Conservation (phyloP, 1,140 invertebrate genomes). For the Charaxes varanes region DNA sequence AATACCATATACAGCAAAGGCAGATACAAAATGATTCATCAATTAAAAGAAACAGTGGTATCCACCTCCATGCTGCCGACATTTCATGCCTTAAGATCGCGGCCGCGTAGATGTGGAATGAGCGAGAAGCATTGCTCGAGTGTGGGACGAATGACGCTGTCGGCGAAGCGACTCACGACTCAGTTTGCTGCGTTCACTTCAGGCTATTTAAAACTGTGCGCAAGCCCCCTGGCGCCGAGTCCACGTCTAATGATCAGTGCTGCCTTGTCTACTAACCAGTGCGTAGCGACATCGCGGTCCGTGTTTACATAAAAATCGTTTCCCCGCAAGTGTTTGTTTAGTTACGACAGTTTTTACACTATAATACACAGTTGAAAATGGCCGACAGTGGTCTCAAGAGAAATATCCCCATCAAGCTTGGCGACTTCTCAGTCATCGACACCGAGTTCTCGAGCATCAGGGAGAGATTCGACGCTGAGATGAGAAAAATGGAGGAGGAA, state of each 20-base stretch:
- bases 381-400: slow-evolving; percentile 86
- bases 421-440: slow-evolving; percentile 96
- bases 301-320: slow-evolving; percentile 63
- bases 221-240: slow-evolving; percentile 70
- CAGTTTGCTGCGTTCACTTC: slow-evolving; percentile 50
- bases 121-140: slow-evolving; percentile 56
- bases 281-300: slow-evolving; percentile 51
- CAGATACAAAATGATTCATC: slow-evolving; percentile 60
- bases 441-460: slow-evolving; percentile 96
- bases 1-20: slow-evolving; percentile 58
- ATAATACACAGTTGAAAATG: slow-evolving; percentile 75
- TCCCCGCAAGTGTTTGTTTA: slow-evolving; percentile 63
- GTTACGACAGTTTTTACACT: slow-evolving; percentile 49
- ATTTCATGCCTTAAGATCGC: slow-evolving; percentile 31
- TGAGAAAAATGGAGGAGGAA: slow-evolving; percentile 98
- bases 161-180: slow-evolving; percentile 21
- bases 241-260: slow-evolving; percentile 69
- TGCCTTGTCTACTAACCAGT: slow-evolving; percentile 58
- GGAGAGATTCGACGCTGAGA: slow-evolving; percentile 96
- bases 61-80: slow-evolving; percentile 29
- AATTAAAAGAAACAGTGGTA: slow-evolving; percentile 46
- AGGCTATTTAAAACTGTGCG: slow-evolving; percentile 75
- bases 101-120: slow-evolving; percentile 53
- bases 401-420: slow-evolving; percentile 94
- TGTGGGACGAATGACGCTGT: slow-evolving; percentile 68